Evolutionary conservation across 2,113 vertebrate species (phyloP), one percentile per base, ranked within the genome.

Genomic region (Falcunculus frontatus): DNA sequence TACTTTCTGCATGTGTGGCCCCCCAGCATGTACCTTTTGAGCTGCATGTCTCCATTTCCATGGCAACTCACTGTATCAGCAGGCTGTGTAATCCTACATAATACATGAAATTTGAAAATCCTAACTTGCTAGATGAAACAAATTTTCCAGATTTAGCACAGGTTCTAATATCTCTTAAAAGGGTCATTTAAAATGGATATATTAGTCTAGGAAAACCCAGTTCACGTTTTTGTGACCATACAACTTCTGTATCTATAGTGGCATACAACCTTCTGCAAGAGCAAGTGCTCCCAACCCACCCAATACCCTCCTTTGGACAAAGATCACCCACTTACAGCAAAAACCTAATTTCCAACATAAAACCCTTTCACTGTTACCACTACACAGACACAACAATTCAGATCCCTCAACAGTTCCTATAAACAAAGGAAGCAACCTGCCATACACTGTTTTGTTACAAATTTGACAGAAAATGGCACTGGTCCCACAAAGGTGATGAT

Each of bases 81-180:
- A 56, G 75, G 63, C 73, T 74, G n/a, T 67, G n/a, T 76, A 86
- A 91, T 84, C 77, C 80, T 94, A 53, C 88, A 73, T 82, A 94
- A 94, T 49, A 87, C 50, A 55, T 56, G 52, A 91, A 95, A 95
- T 84, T 65, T 60, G 75, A 96, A 95, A 96, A 77, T 67, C 22
- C 2, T 63, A 79, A 96, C 92, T 92, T 88, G 33, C 52, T 47
- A 52, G 11, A 56, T 62, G 23, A 87, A 92, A 81, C 22, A 68
- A 50, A 52, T 78, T 70, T 93, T 35, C 46, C 6, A 2, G 57
- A 35, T 63, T 87, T 67, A 59, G 27, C 22, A 18, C 14, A 72
- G 14, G 33, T 50, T 65, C n/a, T 46, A 64, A 27, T 16, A 49
- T 4, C 30, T n/a, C 49, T 41, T 78, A 41, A 60, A 87, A 44